These are phyloP conservation scores for Brachyhypopomus occidentalis DNA, from an alignment of 2,113 vertebrate species.

Conservation along the genomic window DNA sequence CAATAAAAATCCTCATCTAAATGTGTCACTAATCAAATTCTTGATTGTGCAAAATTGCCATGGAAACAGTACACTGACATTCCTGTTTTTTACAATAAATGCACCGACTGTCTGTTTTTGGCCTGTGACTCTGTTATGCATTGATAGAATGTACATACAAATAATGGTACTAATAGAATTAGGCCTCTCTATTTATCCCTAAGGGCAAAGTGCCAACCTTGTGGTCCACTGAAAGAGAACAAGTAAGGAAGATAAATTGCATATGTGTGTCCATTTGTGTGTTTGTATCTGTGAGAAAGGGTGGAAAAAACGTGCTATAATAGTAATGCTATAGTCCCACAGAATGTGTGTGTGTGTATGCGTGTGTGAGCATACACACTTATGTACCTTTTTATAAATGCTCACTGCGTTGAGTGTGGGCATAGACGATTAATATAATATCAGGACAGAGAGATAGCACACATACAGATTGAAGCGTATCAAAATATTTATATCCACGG, in stretches of 20 bases:
- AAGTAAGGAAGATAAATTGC: neutral
- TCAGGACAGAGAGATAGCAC: too few species aligned
- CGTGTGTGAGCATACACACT: neutral
- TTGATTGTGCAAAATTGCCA: neutral
- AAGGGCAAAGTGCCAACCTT: neutral
- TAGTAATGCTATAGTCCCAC: too few species aligned
- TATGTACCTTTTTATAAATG: neutral
- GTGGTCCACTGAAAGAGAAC: conserved; percentile 2
- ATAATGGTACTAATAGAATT: neutral
- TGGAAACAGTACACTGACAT: neutral
- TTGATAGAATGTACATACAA: conserved; percentile 9
- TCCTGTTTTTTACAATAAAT: neutral
- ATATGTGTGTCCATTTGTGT: neutral
- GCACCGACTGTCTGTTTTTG: neutral
- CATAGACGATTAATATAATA: too few species aligned
- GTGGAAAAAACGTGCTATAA: too few species aligned
- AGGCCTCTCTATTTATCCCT: neutral
- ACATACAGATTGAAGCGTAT: too few species aligned
- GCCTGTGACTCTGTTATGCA: neutral
- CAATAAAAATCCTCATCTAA: too few species aligned
- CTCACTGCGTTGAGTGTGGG: too few species aligned
- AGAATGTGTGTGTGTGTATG: neutral
- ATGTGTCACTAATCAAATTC: too few species aligned
- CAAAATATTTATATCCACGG: too few species aligned
- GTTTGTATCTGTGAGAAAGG: conserved; percentile 6